Base-by-base conservation (phyloP, 53 echinoderm and acorn worm species). In the Stichopus horrens region DNA sequence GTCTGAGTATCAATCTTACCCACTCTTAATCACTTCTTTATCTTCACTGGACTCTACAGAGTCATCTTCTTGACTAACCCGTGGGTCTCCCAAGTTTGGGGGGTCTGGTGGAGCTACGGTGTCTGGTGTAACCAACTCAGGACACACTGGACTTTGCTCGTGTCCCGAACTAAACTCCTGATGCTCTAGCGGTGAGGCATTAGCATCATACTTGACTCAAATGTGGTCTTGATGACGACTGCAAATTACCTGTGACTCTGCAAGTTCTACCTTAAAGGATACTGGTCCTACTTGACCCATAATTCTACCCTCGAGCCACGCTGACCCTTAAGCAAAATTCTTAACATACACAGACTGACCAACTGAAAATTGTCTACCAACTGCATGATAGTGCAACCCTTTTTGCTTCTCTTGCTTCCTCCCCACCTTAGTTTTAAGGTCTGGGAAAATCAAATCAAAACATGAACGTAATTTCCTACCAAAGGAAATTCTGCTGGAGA, bases 331-430 rank as follows among this genome's bases (percentile, higher is more conserved):
- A 4, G 76, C 51, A 76, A 76, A 76, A 51, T 76, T 76, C 52
- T 76, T 23, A 5, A 76, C 76, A 76, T 2, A 76, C 76, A 74
- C 59, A 16, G 76, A 21, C 23, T 53, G 76, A 76, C 76, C 76
- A 23, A 76, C 23, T 21, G 5, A 10, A n/a, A 76, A 76, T 5
- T 51, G 23, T 2, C 76, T 76, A 21, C 37, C 37, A 8, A 76
- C 76, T 0, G 76, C 76, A 53, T 76, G 53, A 5, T 76, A 7
- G 37, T 76, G 76, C 13, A 13, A 22, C 76, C 13, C 53, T 23
- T 76, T 76, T 53, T 76, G 76, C 51, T 76, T 76, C 5, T 76
- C 76, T 76, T 76, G 76, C 76, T 76, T 76, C 76, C 37, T 76
- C 76, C 3, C 76, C 76, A 76, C 76, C 51, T 76, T 76, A 76